phyloP scores from a whole-genome alignment of 2,113 vertebrate genomes.

The Amblyopsis rosae region DNA sequence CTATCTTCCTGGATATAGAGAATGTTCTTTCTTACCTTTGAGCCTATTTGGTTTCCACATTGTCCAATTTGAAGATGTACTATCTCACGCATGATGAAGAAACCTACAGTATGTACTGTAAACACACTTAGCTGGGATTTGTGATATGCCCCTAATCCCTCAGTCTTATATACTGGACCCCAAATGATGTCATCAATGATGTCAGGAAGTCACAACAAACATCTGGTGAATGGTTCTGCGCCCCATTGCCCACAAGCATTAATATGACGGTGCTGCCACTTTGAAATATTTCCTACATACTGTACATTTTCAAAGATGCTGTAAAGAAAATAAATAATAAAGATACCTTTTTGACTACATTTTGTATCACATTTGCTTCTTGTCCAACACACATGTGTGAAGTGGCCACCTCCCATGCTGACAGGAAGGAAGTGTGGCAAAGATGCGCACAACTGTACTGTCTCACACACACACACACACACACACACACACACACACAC shows the following conservation, averaged over 20 bases:
- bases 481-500: slow-evolving; percentile 8
- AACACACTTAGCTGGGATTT: slow-evolving; percentile 46
- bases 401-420: not conserved
- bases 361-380: not conserved
- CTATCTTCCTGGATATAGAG: not conserved
- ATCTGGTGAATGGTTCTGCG: not conserved
- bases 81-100: slow-evolving; percentile 92
- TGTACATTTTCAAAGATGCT: not conserved
- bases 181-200: slow-evolving; percentile 65
- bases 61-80: slow-evolving; percentile 97
- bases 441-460: slow-evolving; percentile 13
- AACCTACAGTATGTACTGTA: slow-evolving; percentile 24
- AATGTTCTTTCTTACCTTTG: slow-evolving; percentile 83
- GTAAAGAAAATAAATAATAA: not conserved
- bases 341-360: too few species aligned
- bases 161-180: slow-evolving; percentile 55
- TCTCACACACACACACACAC: slow-evolving; percentile 11
- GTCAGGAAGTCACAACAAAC: slow-evolving; percentile 41
- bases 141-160: slow-evolving; percentile 30
- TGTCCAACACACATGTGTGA: slow-evolving; percentile 10
- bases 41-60: slow-evolving; percentile 97
- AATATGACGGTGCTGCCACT: not conserved
- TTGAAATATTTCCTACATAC: not conserved
- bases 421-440: slow-evolving; percentile 26
- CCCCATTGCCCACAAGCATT: not conserved